Percentiles rank a stretch among this genome's conserved stretches.
Conservation (phyloP, 2,888 invertebrate genomes). For the Schizaphis graminum region DNA sequence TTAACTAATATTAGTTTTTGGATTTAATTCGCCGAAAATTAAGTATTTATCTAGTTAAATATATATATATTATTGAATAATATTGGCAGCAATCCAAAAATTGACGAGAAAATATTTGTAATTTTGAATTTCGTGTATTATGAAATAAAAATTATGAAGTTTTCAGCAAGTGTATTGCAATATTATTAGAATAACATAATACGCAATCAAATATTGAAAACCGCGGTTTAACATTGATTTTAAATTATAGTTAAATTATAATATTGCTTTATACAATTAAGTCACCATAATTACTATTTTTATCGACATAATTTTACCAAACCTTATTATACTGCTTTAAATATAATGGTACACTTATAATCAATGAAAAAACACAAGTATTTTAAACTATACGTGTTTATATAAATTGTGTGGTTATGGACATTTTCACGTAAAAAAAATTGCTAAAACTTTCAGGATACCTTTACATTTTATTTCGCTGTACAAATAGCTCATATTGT, state of each 20-base stretch:
- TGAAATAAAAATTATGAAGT: background rate
- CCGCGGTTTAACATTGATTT: background rate
- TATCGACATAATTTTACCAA: background rate
- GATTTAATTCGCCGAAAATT: background rate
- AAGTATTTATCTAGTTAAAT: background rate
- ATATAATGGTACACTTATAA: background rate
- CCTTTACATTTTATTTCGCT: background rate
- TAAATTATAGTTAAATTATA: background rate
- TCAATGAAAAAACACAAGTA: background rate
- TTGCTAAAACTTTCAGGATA: background rate
- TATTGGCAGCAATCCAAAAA: background rate
- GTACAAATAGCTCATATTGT: background rate
- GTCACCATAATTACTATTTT: background rate
- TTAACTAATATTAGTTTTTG: background rate
- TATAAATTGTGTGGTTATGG: background rate
- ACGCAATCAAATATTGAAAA: background rate
- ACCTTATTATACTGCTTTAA: background rate
- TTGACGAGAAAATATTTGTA: background rate
- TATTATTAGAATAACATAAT: background rate
- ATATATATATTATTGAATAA: background rate
- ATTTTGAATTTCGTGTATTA: background rate
- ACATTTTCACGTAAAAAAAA: background rate
- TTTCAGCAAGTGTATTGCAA: background rate
- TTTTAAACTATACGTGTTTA: background rate
- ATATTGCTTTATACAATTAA: background rate